Base-by-base conservation (phyloP, 2,888 invertebrate genomes). In the Cerastis leucographa region DNA sequence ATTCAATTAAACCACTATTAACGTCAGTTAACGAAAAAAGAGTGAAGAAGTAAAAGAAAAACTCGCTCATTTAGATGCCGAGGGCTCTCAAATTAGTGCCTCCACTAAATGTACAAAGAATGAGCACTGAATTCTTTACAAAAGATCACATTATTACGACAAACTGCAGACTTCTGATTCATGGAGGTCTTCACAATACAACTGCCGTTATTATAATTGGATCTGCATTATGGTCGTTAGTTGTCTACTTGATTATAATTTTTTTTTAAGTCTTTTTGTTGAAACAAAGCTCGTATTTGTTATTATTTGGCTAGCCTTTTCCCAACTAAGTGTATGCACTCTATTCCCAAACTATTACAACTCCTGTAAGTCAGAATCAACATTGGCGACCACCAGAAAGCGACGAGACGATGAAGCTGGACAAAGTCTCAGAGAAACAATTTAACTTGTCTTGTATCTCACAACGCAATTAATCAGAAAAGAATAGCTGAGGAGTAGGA, bases 141-240 rank as follows among this genome's bases (percentile, higher is more conserved):
- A 82, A 81, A 79, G 74, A 72, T 70, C 81, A 85, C 80, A 82
- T 81, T 81, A 76, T 77, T 56, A 59, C 66, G 75, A 76, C 51
- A 67, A 73, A 83, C 79, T 78, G 40, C 71, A 62, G 61, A 64
- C 42, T 76, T 84, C 54, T 70, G 74, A 77, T 76, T 78, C 70
- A 80, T 77, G 54, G 67, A 56, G 46, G 40, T 35, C 29, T 69
- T 69, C 29, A 75, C 51, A 83, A 80, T 81, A 64, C 76, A 85
- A 79, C 46, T 71, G 65, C 25, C 81, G 54, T 76, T 74, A 76
- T 71, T 74, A 78, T 77, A 80, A 82, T 84, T 86, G 80, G 76
- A 80, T 78, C 67, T 44, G 65, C 74, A 85, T 78, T 71, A 69
- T 40, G 46, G 68, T 71, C 69, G 42, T 80, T 65, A 65, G 25